Base-by-base conservation (phyloP, 2,888 invertebrate species). In the Pristionchus arcanus region DNA sequence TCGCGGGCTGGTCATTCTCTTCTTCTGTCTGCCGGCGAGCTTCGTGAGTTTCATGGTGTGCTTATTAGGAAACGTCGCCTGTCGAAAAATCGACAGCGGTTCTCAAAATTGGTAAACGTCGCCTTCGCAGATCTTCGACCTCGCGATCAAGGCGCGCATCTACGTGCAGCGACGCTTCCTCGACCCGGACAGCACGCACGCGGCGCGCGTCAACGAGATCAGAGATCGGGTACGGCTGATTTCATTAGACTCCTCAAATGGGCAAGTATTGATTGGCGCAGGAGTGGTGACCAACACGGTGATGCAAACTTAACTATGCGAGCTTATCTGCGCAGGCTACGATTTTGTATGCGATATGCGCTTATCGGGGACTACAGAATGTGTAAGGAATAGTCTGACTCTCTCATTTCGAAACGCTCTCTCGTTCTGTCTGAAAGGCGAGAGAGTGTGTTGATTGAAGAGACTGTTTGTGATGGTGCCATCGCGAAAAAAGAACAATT, bases 1-100 rank as follows among this genome's bases (percentile, higher is more conserved):
- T 87, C 92, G 94, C 4, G 94, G 94, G 1, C 87, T 94, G 25
- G 97, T 97, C 49, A 96, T 97, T 90, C 95, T 96, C 28, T 94
- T 97, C 83, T 97, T 97, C 95, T 97, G 97, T 90, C 95, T 97
- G 87, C 97, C 97, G 0, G 97, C 97, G 53, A 97, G 97, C 95
- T 97, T 97, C 94, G 91, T 97, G 25, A 91, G 92, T 92, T 90
- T 89, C 28, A n/a, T 34, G 31, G 31, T 84, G 84, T 55, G 15
- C 7, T 3, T 3, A 28, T 11, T 84, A 21, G 49, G 28, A 53
- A 28, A 28, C 49, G 28, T 55, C 53, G 84, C 34, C 55, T 31
- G 49, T 84, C 21, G 55, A 84, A 84, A 37, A 25, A 37, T 55
- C 15, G 25, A 15, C 15, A 66, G n/a, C 21, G n/a, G n/a, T n/a